These are phyloP conservation scores for Aphodius sticticus DNA, from an alignment of 2,888 invertebrate species.

Conservation along the genomic window DNA sequence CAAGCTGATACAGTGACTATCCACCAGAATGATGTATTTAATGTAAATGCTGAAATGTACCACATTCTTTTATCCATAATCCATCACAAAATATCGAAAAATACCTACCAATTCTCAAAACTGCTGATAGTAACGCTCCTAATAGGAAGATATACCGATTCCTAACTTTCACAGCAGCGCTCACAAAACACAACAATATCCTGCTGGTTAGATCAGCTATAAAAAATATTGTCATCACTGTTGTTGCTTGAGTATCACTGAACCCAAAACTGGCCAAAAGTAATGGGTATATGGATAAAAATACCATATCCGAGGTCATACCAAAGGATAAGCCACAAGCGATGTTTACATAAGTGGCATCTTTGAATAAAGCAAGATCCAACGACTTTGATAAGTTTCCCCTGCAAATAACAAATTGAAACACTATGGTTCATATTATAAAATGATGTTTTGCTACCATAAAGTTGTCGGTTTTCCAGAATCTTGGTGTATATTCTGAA, in stretches of 20 bases:
- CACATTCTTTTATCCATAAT: background rate
- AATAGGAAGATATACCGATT: conserved; percentile 71
- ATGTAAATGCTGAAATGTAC: conserved; percentile 64
- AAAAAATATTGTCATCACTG: conserved; percentile 74
- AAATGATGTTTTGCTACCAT: background rate
- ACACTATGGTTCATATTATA: background rate
- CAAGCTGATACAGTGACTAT: conserved; percentile 67
- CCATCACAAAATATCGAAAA: conserved; percentile 16
- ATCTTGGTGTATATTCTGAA: conserved; percentile 32
- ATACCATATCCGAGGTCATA: conserved; percentile 74
- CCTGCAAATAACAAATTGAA: conserved; percentile 53
- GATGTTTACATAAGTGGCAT: conserved; percentile 72
- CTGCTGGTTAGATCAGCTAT: conserved; percentile 73
- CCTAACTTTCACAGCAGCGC: conserved; percentile 68
- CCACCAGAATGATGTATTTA: conserved; percentile 65
- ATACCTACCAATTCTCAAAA: conserved; percentile 72
- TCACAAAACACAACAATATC: conserved; percentile 68
- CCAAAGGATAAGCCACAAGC: conserved; percentile 74
- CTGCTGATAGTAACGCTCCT: conserved; percentile 71
- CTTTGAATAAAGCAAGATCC: conserved; percentile 70
- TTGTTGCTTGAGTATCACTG: conserved; percentile 67
- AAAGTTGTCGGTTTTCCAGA: background rate
- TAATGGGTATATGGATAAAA: conserved; percentile 74
- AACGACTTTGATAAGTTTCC: conserved; percentile 66
- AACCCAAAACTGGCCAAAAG: conserved; percentile 68